Evolutionary conservation across 2,797 vertebrate species (phyloP), one percentile per base, ranked within the genome.

Genomic region (Cynodonichthys magdalenae): DNA sequence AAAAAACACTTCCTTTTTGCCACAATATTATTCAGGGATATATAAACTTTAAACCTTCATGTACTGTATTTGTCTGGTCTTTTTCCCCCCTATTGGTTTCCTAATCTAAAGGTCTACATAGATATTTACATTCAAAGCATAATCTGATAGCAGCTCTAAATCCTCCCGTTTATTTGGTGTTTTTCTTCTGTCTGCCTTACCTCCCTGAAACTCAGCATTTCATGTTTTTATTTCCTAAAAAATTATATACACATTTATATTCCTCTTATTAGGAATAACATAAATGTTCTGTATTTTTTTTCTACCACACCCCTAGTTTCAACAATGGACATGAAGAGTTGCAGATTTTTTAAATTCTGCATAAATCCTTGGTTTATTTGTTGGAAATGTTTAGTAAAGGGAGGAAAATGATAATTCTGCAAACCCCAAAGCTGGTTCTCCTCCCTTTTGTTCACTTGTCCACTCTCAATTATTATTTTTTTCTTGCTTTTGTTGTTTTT

Each of bases 201-300:
- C 49, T 41, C 11, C 8, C n/a, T 61, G 48, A 74, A 58, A 29
- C 54, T 57, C 46, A 58, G 17, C 59, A 57, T 19, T 52, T 76
- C 24, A 53, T 75, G 66, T 79, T 80, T 79, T 53, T 44, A 36
- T 41, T 79, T 77, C 53, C 48, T 27, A 11, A 50, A 51, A 62
- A 55, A 82, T 79, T 59, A 72, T 34, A 36, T 56, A 24, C 3
- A 44, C 4, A 5, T 57, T 44, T 80, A 46, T 77, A 68, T 72
- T 39, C 2, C 42, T 24, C 50, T 81, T 77, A 76, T 82, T 80
- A 83, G 76, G 57, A 46, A 89, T 74, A 88, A 81, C 79, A 87
- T 8, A 2, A 81, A 69, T 53, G 55, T 60, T 47, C 39, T 48
- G 63, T 63, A 69, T 54, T 45, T 73, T 59, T 44, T 50, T 46